Base-by-base conservation (phyloP, 2,797 vertebrate genomes). In the Muscicapa comitata region DNA sequence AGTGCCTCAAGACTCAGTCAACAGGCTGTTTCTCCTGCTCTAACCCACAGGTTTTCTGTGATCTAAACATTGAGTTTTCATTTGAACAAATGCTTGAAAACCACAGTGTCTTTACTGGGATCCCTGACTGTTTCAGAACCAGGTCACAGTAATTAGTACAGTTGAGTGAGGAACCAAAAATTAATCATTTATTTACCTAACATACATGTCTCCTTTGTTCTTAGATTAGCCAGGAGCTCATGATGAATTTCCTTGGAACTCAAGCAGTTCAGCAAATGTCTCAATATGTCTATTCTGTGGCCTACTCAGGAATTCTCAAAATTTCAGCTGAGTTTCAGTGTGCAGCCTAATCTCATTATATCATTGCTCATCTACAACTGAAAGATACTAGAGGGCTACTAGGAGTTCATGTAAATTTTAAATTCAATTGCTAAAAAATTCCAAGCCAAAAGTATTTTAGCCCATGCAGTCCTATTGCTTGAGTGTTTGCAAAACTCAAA, bases 101-200 rank as follows among this genome's bases (percentile, higher is more conserved):
- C 24, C 13, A 31, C 16, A 2, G n/a, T 43, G 25, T 35, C 33
- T 78, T 88, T 91, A 47, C 17, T 57, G 40, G 48, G 16, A 90
- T 86, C 51, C 59, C 51, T 83, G 45, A 23, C 72, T 54, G 62
- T 53, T 65, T 68, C 85, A 86, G 82, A 93, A 78, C 37, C 73
- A 42, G 61, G 70, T 84, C 92, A 75, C 20, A 33, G 70, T 53
- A 95, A 88, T 94, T 88, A 84, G 48, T 55, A 79, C 40, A 40
- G 35, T 28, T 3, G 14, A 91, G 29, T 35, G 51, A 86, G 90
- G 38, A 79, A 95, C 67, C 9, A 93, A 70, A 91, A 93, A 55
- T 33, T 53, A 76, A 77, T 94, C 89, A 89, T 86, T 95, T 94
- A 70, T 96, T 94, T 92, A 78, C 40, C 21, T 94, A 86, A 91